Base-by-base conservation (phyloP, 2,888 invertebrate genomes). In the Drosophila macrospina region DNA sequence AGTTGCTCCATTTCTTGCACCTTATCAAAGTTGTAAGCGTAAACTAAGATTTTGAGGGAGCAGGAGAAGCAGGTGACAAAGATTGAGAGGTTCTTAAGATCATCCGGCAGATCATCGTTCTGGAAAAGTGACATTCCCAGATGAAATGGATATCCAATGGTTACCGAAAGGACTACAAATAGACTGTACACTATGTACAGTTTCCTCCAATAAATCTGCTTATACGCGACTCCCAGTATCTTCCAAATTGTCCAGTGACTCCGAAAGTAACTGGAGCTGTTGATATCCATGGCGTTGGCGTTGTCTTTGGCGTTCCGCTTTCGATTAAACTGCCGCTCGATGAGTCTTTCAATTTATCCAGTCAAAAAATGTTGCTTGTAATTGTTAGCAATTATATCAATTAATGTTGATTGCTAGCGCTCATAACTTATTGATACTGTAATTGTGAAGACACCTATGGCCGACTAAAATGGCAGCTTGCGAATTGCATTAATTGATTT, bases 311-410 rank as follows among this genome's bases (percentile, higher is more conserved):
- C 28, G 6, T 20, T 20, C 20, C 20, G 20, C 3, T 3, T 24
- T 5, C 10, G 26, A 39, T 6, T 51, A 7, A 37, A 15, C 11
- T 6, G 26, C 28, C 6, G 7, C 4, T 26, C 28, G 11, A 6
- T 6, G 6, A n/a, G 1, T 15, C n/a, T 6, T 11, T 5, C 10
- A 7, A 7, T 11, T 30, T 52, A 11, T 51, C 10, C 11, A 15
- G 50, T 15, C 15, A 4, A 4, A 11, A 4, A 28, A 16, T 15
- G 4, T 28, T 13, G 2, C 7, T 37, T 10, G 6, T 20, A 48
- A 4, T 4, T 26, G 4, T 24, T 7, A n/a, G 11, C 30, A 52
- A 52, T 52, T 52, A 52, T 41, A 16, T n/a, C 34, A 52, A 41
- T 52, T 52, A 52, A 32, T 10, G 5, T 37, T 26, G 15, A n/a